phyloP scores from a whole-genome alignment of 2,797 vertebrate genomes.

The Oreochromis grahami region DNA sequence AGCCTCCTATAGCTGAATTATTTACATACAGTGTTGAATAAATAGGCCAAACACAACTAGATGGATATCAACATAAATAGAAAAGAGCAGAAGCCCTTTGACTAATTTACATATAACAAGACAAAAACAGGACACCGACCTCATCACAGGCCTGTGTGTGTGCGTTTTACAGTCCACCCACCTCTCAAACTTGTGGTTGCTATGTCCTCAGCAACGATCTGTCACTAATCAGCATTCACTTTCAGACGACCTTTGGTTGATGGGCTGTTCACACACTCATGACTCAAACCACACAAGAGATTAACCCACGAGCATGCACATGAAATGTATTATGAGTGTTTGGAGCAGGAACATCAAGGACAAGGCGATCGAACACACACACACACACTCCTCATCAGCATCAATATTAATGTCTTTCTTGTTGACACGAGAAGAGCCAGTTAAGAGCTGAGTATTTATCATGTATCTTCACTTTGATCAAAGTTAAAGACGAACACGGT shows the following conservation, averaged over 20 bases:
- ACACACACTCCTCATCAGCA: not conserved
- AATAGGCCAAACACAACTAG: not conserved
- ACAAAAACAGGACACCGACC: not conserved
- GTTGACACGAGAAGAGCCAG: not conserved
- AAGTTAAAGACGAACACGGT: not conserved
- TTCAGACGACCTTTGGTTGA: not conserved
- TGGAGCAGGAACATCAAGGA: not conserved
- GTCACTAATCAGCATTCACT: not conserved
- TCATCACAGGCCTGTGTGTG: not conserved
- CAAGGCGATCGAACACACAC: not conserved
- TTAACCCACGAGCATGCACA: not conserved
- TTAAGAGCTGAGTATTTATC: not conserved
- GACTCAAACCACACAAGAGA: not conserved
- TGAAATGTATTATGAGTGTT: not conserved
- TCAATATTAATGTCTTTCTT: not conserved
- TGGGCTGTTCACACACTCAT: not conserved
- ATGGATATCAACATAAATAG: not conserved
- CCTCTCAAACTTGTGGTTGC: not conserved
- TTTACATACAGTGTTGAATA: not conserved
- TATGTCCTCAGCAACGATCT: not conserved
- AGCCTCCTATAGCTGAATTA: not conserved
- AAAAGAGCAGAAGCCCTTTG: not conserved
- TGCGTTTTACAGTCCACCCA: not conserved
- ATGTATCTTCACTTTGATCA: not conserved
- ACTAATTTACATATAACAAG: not conserved